Evolutionary conservation across 1,140 invertebrate genomes (phyloP), one percentile per base, ranked within the genome.

Genomic region (Heliconius eleuchia): DNA sequence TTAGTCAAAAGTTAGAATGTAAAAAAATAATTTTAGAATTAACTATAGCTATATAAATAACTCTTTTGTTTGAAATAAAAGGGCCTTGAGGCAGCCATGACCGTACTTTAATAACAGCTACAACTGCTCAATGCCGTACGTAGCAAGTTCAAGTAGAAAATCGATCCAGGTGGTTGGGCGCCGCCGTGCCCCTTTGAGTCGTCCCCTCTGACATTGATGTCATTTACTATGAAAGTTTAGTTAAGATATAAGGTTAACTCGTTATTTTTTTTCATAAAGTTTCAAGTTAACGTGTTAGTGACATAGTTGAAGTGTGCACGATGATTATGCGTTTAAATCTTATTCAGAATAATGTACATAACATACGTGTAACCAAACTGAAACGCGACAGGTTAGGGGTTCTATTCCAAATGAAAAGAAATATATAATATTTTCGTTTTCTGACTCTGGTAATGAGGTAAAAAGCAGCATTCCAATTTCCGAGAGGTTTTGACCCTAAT

Each of bases 61-160:
- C 39, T 55, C 37, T 76, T 39, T 80, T 77, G 71, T 80, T 80
- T 76, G 71, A 76, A 76, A 86, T 80, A 82, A 74, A 77, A 80
- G 66, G 74, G 77, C 78, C 82, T 80, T 83, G 74, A 74, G 52
- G 73, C 73, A 84, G 77, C 86, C 84, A 76, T 87, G 86, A 85
- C 86, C 86, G 84, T 81, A 82, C 73, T 79, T 80, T 80, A 82
- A 78, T 83, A 78, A 79, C 50, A 42, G 74, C 76, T 82, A 87
- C 84, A 83, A 85, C 83, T 85, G 82, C 81, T 84, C 84, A 85
- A 83, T 85, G 83, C 66, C 78, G 80, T 83, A 84, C 82, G 78
- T 73, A 77, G 77, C 82, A 89, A 88, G 88, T 89, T 90, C 89
- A 89, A 88, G 81, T 82, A 84, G 82, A 88, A 88, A 87, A 90